A percentile compares a stretch with the other conserved stretches of the same genome.
These are phyloP conservation scores for Amphiprion clarkii DNA, from an alignment of 2,797 vertebrate species.

Conservation along the genomic window DNA sequence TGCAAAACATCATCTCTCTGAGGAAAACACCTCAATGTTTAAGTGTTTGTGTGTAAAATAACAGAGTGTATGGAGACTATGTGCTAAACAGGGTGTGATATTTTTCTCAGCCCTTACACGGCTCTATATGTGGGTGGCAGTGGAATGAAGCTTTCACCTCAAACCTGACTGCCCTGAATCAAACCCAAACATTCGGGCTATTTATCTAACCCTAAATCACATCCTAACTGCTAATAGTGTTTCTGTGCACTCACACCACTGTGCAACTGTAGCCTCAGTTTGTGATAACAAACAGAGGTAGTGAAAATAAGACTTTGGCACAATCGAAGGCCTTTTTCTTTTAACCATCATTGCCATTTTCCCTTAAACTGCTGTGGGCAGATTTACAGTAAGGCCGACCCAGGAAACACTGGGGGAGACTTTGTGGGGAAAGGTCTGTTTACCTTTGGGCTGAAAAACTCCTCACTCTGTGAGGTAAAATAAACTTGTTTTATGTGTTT, in stretches of 20 bases:
- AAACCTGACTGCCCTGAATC: conserved; percentile 34
- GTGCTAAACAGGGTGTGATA: conserved; percentile 67
- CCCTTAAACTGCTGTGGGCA: conserved; percentile 56
- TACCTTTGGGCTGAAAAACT: conserved; percentile 71
- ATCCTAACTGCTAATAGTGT: conserved; percentile 14
- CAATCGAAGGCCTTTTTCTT: background rate
- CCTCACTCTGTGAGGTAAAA: conserved; percentile 72
- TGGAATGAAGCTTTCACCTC: conserved; percentile 30
- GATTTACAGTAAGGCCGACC: conserved; percentile 68
- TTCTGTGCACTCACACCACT: conserved; percentile 9
- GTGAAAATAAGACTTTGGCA: conserved; percentile 25
- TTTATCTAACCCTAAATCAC: conserved; percentile 34
- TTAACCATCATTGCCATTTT: conserved; percentile 6
- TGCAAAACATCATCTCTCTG: background rate
- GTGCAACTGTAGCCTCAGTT: conserved; percentile 11
- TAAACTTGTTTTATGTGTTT: conserved; percentile 72
- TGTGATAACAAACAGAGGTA: conserved; percentile 45
- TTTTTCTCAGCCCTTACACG: conserved; percentile 63
- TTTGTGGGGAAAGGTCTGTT: conserved; percentile 73
- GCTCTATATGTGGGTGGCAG: conserved; percentile 38
- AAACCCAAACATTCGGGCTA: conserved; percentile 32
- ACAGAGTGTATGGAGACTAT: conserved; percentile 46
- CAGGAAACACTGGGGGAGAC: conserved; percentile 57
- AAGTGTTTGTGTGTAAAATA: conserved; percentile 30
- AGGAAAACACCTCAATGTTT: conserved; percentile 9